phyloP scores from a whole-genome alignment of 2,113 vertebrate species.

The Otis tarda region DNA sequence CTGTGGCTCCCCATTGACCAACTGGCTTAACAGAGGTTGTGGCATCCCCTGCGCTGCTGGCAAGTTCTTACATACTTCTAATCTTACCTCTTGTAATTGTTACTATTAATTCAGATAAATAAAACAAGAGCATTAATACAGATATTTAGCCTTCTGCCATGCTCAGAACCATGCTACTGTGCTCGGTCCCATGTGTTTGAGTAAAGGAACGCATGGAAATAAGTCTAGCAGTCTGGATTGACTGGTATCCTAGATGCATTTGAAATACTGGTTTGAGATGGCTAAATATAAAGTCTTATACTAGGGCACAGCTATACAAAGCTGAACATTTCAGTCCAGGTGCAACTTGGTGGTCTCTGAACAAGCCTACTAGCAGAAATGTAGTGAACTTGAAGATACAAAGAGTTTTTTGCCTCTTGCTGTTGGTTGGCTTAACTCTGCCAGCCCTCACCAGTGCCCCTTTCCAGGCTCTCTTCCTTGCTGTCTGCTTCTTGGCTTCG shows the following conservation, averaged over 20 bases:
- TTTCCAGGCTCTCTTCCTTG: neutral
- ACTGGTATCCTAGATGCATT: neutral
- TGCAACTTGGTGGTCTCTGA: neutral
- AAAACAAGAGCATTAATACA: neutral
- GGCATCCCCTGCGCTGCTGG: neutral
- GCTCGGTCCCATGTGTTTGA: accelerated
- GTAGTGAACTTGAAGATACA: neutral
- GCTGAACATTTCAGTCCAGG: neutral
- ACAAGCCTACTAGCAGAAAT: neutral
- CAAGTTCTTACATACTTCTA: neutral
- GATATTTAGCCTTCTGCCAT: neutral
- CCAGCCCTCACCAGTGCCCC: neutral
- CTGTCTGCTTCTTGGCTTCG: neutral
- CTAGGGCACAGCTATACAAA: neutral
- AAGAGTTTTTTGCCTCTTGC: neutral
- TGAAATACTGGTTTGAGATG: neutral
- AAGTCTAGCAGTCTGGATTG: neutral
- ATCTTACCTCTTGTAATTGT: neutral
- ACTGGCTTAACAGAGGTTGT: neutral
- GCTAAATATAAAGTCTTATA: neutral
- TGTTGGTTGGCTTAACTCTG: neutral
- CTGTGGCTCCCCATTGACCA: neutral
- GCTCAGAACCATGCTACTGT: neutral
- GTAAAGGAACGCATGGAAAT: neutral
- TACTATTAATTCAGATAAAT: neutral